Percentiles rank a stretch among this genome's conserved stretches.
Conservation (phyloP, 2,113 vertebrate genomes). For the Atractosteus spatula region DNA sequence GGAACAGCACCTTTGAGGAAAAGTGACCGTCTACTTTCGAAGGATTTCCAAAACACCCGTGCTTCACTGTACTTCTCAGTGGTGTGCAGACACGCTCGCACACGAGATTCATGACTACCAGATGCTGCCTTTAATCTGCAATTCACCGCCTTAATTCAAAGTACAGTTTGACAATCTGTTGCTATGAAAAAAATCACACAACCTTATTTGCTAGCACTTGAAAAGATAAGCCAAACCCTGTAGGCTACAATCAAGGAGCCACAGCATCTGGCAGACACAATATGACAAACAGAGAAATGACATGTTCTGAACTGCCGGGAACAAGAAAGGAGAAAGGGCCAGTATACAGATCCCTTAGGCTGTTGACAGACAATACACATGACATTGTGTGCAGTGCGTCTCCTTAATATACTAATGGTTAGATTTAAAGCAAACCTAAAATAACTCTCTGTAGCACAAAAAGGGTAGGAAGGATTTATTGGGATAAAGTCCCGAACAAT, state of each 20-base stretch:
- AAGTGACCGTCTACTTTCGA: too few species aligned
- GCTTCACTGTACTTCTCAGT: neutral
- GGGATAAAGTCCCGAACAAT: neutral
- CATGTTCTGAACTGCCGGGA: neutral
- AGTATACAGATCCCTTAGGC: neutral
- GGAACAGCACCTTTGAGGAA: too few species aligned
- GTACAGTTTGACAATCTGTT: conserved; percentile 2
- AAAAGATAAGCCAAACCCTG: conserved; percentile 9
- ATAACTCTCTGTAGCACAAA: too few species aligned
- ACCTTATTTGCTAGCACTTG: neutral
- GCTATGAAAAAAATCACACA: conserved; percentile 19
- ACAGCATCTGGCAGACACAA: conserved; percentile 14
- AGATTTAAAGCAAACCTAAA: conserved; percentile 11
- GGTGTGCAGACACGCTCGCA: conserved; percentile 6
- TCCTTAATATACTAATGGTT: neutral
- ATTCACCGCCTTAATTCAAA: neutral
- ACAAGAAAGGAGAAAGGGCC: neutral
- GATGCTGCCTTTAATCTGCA: conserved; percentile 8
- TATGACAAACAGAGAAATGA: neutral
- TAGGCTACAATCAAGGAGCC: conserved; percentile 10
- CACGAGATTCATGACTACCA: neutral
- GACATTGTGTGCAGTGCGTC: neutral
- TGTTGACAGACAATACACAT: neutral
- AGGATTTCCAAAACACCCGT: too few species aligned
- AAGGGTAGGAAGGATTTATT: neutral